Percentiles rank a stretch among this genome's conserved stretches.
Evolutionary conservation across 2,797 vertebrate species (phyloP).

Genomic region (Microhierax caerulescens): DNA sequence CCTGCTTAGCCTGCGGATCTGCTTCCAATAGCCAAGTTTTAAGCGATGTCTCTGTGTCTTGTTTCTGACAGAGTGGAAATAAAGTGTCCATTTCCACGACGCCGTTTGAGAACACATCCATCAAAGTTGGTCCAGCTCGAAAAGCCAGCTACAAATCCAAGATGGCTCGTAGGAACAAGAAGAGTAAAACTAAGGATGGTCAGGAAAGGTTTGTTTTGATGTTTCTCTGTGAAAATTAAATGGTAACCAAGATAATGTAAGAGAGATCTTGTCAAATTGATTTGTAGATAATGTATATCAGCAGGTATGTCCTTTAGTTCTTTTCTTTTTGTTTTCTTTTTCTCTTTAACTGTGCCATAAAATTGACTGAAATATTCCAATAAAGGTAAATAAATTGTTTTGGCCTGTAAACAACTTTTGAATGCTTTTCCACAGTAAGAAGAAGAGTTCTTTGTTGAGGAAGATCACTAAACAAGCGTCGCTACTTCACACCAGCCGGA

Average conservation of each 20-base stretch:
- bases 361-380: neutral
- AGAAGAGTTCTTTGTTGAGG: constrained; percentile 90
- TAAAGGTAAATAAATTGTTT: neutral
- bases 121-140: constrained; percentile 93
- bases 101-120: constrained; percentile 95
- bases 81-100: constrained; percentile 95
- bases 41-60: neutral
- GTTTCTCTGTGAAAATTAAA: neutral
- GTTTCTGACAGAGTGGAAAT: constrained; percentile 85
- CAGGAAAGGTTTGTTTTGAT: constrained; percentile 85
- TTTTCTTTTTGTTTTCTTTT: neutral
- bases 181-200: constrained; percentile 88
- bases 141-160: constrained; percentile 90
- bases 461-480: constrained; percentile 95
- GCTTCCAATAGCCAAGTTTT: neutral
- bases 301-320: neutral
- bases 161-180: constrained; percentile 95
- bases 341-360: neutral
- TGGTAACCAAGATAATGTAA: neutral
- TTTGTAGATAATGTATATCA: neutral
- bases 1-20: neutral
- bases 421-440: constrained; percentile 80
- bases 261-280: neutral
- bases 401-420: neutral
- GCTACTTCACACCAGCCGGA: constrained; percentile 93